A percentile compares a stretch with the other conserved stretches of the same genome.
These are phyloP conservation scores for Syrmaticus mikado DNA, from an alignment of 2,113 vertebrate species.

Conservation along the genomic window DNA sequence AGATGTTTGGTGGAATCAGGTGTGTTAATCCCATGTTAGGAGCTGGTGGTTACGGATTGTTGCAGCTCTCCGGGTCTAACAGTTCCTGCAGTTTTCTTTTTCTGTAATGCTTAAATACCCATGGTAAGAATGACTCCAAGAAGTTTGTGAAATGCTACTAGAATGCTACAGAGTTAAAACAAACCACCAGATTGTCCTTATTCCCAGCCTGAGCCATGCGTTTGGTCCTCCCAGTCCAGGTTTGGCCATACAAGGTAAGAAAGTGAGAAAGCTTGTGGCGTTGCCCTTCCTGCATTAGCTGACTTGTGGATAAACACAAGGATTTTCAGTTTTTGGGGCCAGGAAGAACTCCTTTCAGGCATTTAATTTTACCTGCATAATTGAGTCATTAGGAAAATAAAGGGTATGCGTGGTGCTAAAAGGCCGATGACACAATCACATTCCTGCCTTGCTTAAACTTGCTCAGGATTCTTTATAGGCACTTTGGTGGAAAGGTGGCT, in stretches of 20 bases:
- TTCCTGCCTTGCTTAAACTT: constrained; percentile 61
- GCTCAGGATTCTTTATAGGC: not conserved
- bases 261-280: not conserved
- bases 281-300: not conserved
- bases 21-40: accelerated
- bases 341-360: constrained; percentile 38
- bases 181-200: not conserved
- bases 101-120: not conserved
- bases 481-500: constrained; percentile 47
- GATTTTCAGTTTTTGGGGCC: not conserved
- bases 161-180: not conserved
- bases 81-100: not conserved
- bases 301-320: not conserved
- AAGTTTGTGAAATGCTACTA: not conserved
- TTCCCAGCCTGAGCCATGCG: accelerated
- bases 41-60: accelerated
- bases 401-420: constrained; percentile 23
- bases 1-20: not conserved
- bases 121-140: not conserved
- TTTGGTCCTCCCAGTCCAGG: not conserved
- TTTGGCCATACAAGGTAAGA: not conserved
- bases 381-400: constrained; percentile 56
- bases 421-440: constrained; percentile 53
- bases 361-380: constrained; percentile 44
- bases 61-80: not conserved